These are phyloP conservation scores for Eremobia ochroleuca DNA, from an alignment of 2,888 invertebrate genomes.

Conservation along the genomic window DNA sequence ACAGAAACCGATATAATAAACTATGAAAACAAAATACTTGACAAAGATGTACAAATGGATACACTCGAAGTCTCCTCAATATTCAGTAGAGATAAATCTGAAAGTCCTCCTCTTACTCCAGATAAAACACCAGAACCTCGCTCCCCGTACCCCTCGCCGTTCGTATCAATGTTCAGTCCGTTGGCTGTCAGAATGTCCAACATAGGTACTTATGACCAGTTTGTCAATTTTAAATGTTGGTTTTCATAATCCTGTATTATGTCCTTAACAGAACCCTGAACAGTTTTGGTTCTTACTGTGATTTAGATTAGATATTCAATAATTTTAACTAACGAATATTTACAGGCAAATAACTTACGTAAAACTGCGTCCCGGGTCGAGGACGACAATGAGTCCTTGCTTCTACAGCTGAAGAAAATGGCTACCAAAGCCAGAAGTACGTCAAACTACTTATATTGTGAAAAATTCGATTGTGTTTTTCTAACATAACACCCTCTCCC, in stretches of 20 bases:
- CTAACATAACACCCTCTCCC: slow-evolving; percentile 73
- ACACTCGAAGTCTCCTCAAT: slow-evolving; percentile 55
- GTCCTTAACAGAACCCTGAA: slow-evolving; percentile 62
- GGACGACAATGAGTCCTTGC: slow-evolving; percentile 98
- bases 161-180: slow-evolving; percentile 87
- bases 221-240: slow-evolving; percentile 72
- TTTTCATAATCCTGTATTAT: slow-evolving; percentile 66
- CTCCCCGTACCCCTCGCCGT: slow-evolving; percentile 80
- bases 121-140: slow-evolving; percentile 78
- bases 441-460: slow-evolving; percentile 87
- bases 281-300: slow-evolving; percentile 60
- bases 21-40: slow-evolving; percentile 56
- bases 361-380: slow-evolving; percentile 98
- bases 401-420: slow-evolving; percentile 99
- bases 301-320: slow-evolving; percentile 69
- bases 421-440: slow-evolving; percentile 96
- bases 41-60: slow-evolving; percentile 59
- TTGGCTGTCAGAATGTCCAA: slow-evolving; percentile 88
- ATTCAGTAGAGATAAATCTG: slow-evolving; percentile 81
- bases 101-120: slow-evolving; percentile 87
- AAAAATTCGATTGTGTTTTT: slow-evolving; percentile 82
- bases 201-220: slow-evolving; percentile 85
- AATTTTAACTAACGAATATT: slow-evolving; percentile 87
- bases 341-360: slow-evolving; percentile 96
- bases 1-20: slow-evolving; percentile 74